phyloP scores from a whole-genome alignment of 2,113 vertebrate species.

The Psittacus erithacus region DNA sequence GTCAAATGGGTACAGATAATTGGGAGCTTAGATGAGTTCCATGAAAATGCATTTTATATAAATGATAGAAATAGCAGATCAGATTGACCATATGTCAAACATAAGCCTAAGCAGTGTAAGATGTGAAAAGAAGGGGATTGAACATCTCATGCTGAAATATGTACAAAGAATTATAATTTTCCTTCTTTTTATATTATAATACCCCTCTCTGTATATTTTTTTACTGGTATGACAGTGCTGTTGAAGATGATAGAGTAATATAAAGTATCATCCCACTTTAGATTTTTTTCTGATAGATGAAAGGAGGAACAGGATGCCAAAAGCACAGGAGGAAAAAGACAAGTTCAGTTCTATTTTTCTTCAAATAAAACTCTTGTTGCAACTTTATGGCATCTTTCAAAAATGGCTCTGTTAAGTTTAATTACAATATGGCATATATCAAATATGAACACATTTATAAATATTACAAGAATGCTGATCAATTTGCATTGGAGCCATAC shows the following conservation, averaged over 20 bases:
- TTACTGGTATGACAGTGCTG: neutral
- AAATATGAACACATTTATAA: neutral
- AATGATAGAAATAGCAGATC: neutral
- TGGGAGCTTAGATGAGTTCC: neutral
- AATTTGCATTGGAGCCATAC: neutral
- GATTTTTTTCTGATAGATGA: neutral
- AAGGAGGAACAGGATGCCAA: neutral
- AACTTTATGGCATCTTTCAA: neutral
- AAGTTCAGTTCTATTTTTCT: neutral
- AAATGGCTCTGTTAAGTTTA: neutral
- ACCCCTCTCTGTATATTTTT: neutral
- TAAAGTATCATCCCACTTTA: neutral
- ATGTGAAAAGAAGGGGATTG: neutral
- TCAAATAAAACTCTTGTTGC: neutral
- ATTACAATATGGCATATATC: neutral
- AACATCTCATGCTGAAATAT: neutral
- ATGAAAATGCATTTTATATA: neutral
- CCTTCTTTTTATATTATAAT: neutral
- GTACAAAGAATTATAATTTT: neutral
- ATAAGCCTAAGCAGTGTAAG: neutral
- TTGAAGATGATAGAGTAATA: neutral
- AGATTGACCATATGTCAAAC: neutral
- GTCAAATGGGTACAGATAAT: neutral
- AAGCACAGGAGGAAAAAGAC: neutral
- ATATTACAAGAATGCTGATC: neutral